phyloP scores from a whole-genome alignment of 2,888 invertebrate species.

The Drosophila nigritarsus region DNA sequence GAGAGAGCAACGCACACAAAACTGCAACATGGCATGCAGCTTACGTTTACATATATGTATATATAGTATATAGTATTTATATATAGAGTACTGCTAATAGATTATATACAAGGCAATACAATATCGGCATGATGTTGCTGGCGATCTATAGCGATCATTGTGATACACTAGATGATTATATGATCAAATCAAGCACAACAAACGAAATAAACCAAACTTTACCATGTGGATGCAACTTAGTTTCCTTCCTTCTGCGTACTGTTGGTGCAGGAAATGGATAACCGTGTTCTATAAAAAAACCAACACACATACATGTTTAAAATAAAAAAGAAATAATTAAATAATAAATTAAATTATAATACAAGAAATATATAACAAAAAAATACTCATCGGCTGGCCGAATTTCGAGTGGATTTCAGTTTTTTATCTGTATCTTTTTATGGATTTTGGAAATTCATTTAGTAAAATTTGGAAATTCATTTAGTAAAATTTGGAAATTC shows the following conservation, averaged over 20 bases:
- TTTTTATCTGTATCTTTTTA: background rate
- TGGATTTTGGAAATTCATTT: too few species aligned
- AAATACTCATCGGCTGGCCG: conserved; percentile 26
- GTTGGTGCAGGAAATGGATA: conserved; percentile 83
- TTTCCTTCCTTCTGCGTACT: conserved; percentile 85
- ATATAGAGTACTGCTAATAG: conserved; percentile 18
- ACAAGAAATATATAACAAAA: conserved; percentile 4
- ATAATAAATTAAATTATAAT: conserved; percentile 21
- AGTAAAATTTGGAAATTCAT: background rate
- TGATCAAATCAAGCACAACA: conserved; percentile 63
- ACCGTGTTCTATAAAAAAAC: conserved; percentile 83
- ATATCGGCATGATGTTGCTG: conserved; percentile 29
- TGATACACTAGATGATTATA: conserved; percentile 7
- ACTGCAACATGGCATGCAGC: conserved; percentile 64
- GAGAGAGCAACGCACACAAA: conserved; percentile 26
- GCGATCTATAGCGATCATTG: conserved; percentile 19
- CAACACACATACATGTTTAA: conserved; percentile 55
- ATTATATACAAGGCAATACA: conserved; percentile 49
- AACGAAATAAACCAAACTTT: conserved; percentile 73
- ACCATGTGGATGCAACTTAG: conserved; percentile 85
- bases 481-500: background rate
- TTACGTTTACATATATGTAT: conserved; percentile 7
- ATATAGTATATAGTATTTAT: background rate
- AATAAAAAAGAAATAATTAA: conserved; percentile 33
- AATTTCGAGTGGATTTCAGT: conserved; percentile 1